Conservation (phyloP, 2,113 vertebrate genomes). For the Xenopus borealis region DNA sequence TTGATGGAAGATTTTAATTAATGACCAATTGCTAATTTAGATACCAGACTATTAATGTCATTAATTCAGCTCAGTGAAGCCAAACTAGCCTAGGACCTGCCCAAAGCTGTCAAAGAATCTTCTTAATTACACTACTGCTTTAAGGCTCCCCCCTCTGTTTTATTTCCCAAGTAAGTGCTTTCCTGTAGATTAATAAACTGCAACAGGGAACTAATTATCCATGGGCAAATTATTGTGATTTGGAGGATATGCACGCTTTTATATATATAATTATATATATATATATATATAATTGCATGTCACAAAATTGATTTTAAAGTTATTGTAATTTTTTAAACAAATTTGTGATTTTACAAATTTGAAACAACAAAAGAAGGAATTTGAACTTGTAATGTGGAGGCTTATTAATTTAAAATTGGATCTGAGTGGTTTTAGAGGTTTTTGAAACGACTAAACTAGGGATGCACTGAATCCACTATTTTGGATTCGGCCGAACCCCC, state of each 20-base stretch:
- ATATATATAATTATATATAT: too few relatives aligned
- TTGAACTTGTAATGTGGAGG: too few relatives aligned
- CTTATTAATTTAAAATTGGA: too few relatives aligned
- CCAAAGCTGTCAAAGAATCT: constrained; percentile 86
- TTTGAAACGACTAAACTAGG: too few relatives aligned
- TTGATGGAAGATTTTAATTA: constrained; percentile 84
- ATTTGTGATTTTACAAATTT: too few relatives aligned
- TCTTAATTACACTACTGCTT: constrained; percentile 89
- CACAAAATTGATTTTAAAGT: too few relatives aligned
- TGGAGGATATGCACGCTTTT: background rate
- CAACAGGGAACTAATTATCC: background rate
- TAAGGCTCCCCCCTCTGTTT: constrained; percentile 61
- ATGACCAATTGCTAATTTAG: constrained; percentile 82
- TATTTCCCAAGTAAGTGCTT: background rate
- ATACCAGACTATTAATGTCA: constrained; percentile 81
- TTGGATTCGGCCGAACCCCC: too few relatives aligned
- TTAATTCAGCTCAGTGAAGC: constrained; percentile 92
- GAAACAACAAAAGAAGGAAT: too few relatives aligned
- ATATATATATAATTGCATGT: too few relatives aligned
- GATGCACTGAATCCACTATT: too few relatives aligned
- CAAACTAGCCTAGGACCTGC: constrained; percentile 78
- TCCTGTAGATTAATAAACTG: background rate
- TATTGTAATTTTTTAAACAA: too few relatives aligned
- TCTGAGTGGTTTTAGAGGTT: too few relatives aligned
- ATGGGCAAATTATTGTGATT: constrained; percentile 10